A percentile compares a stretch with the other conserved stretches of the same genome.
phyloP scores from a whole-genome alignment of 1,140 invertebrate genomes.

The Pseudomyrmex cubaensis region DNA sequence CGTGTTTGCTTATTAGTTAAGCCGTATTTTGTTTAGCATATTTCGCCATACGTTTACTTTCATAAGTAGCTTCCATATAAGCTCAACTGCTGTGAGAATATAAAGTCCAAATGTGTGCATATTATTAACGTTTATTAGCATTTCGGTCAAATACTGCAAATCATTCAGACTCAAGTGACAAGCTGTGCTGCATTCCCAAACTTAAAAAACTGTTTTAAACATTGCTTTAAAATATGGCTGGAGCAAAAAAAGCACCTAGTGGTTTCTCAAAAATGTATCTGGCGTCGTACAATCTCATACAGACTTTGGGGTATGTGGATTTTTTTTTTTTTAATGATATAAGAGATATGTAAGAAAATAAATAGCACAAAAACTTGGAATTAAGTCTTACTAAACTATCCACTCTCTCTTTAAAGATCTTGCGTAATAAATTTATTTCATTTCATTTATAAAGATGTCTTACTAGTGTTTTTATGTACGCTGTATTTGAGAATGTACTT shows the following conservation, averaged over 20 bases:
- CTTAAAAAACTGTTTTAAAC: background rate
- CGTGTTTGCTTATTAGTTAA: too few relatives aligned
- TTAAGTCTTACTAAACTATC: too few relatives aligned
- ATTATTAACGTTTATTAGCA: too few relatives aligned
- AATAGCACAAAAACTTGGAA: background rate
- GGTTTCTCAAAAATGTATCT: conserved; percentile 79
- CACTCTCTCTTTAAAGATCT: background rate
- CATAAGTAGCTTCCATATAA: too few relatives aligned
- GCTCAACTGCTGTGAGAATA: too few relatives aligned
- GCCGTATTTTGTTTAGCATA: too few relatives aligned
- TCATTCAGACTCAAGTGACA: background rate
- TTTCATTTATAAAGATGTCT: background rate
- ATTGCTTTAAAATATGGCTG: conserved; percentile 5
- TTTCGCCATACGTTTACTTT: too few relatives aligned
- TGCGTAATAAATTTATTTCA: conserved; percentile 24
- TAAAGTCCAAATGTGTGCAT: too few relatives aligned
- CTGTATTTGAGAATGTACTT: conserved; percentile 5
- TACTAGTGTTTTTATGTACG: conserved; percentile 9
- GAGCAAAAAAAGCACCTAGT: conserved; percentile 74
- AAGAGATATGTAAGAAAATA: background rate
- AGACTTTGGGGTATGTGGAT: conserved; percentile 81
- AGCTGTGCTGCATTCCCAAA: background rate
- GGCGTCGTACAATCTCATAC: conserved; percentile 79
- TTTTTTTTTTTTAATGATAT: conserved; percentile 7
- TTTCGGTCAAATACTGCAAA: background rate